Conservation (phyloP, 53 echinoderm and acorn worm genomes). For the Zoroaster sp. region DNA sequence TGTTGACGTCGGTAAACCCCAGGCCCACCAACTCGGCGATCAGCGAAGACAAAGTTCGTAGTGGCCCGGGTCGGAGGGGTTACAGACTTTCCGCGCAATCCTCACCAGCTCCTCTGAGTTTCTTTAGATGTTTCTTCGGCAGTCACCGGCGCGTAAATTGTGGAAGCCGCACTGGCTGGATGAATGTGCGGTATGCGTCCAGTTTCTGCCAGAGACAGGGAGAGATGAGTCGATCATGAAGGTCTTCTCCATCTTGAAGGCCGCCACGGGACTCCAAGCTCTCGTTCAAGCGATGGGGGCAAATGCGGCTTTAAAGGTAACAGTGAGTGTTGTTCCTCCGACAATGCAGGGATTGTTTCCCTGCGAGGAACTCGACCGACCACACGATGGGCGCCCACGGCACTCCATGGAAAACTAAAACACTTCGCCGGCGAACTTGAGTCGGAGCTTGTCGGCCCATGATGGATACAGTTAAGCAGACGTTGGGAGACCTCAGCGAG, state of each 20-base stretch:
- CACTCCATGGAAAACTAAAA: neutral
- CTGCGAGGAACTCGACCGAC: neutral
- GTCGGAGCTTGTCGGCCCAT: slow-evolving; percentile 26
- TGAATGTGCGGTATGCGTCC: too few species aligned
- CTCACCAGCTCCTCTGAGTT: neutral
- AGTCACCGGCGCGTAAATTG: slow-evolving; percentile 26
- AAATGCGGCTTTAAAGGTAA: slow-evolving; percentile 19
- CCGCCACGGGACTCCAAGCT: neutral
- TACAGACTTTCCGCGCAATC: neutral
- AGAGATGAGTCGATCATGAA: neutral
- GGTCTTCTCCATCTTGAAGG: neutral
- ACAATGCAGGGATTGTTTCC: neutral
- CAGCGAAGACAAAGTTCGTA: neutral
- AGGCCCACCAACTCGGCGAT: slow-evolving; percentile 4
- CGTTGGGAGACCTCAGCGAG: neutral
- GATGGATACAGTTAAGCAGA: neutral
- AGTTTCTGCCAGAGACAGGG: slow-evolving; percentile 36
- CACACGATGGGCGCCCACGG: neutral
- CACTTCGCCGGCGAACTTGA: slow-evolving; percentile 19
- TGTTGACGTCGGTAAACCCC: slow-evolving; percentile 6
- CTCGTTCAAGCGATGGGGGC: neutral
- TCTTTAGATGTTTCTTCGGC: neutral
- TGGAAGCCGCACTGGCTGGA: neutral
- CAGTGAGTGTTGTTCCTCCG: slow-evolving; percentile 20
- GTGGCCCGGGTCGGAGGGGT: neutral